Percentiles rank a stretch among this genome's conserved stretches.
phyloP scores from a whole-genome alignment of 30 jellyfish, hydroid and myxozoan species.

The Hydractinia echinata region DNA sequence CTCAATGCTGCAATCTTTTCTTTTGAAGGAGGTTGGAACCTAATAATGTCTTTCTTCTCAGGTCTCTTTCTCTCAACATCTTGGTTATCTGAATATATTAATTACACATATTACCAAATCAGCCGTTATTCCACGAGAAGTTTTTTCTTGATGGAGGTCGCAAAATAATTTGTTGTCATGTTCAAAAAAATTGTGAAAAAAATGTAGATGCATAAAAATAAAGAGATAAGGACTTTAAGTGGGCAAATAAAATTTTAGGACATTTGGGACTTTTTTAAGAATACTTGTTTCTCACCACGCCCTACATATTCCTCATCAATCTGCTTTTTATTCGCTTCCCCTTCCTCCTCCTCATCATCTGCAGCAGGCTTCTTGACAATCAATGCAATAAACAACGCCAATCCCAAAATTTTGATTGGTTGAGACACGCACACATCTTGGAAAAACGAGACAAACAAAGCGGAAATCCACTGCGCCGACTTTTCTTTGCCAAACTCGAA shows the following conservation, averaged over 20 bases:
- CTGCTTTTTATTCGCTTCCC: constrained; percentile 50
- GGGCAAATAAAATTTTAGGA: too few relatives aligned
- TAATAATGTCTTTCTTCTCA: constrained; percentile 48
- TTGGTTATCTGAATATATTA: neutral
- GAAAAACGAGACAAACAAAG: constrained; percentile 73
- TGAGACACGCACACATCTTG: constrained; percentile 90
- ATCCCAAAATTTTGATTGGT: constrained; percentile 73
- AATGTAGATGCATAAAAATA: too few relatives aligned
- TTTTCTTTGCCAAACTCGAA: constrained; percentile 88
- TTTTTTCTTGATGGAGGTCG: too few relatives aligned
- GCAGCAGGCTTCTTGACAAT: constrained; percentile 86
- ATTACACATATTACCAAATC: too few relatives aligned
- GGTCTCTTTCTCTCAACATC: constrained; percentile 8
- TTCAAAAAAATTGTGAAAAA: too few relatives aligned
- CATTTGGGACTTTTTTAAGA: too few relatives aligned
- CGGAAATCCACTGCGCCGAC: constrained; percentile 85
- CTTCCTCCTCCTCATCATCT: constrained; percentile 64
- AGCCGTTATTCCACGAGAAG: too few relatives aligned
- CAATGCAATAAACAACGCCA: constrained; percentile 86
- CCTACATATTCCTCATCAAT: constrained; percentile 61
- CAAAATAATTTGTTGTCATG: too few relatives aligned
- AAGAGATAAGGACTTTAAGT: too few relatives aligned
- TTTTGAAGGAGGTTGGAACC: constrained; percentile 86
- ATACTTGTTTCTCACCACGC: neutral
- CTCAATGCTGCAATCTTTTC: constrained; percentile 76